Evolutionary conservation across 2,113 vertebrate species (phyloP).

Genomic region (Neodontobutis hainanensis): DNA sequence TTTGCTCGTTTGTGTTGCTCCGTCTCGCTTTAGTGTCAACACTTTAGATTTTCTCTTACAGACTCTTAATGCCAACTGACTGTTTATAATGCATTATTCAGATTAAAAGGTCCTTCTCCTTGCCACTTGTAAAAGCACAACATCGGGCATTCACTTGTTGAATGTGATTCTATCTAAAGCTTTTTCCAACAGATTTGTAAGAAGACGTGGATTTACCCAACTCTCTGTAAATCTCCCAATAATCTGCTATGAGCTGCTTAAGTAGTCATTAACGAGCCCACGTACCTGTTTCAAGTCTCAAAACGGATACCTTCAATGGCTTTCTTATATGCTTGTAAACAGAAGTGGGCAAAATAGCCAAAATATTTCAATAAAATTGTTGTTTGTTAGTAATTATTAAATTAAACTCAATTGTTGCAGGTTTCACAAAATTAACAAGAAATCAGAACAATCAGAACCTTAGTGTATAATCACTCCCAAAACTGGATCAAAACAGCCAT

Average conservation of each 20-base stretch:
- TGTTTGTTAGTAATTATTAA: too few species aligned
- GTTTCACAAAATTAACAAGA: too few species aligned
- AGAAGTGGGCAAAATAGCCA: not conserved
- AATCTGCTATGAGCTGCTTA: constrained; percentile 7
- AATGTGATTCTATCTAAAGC: not conserved
- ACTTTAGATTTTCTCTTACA: too few species aligned
- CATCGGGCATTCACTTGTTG: not conserved
- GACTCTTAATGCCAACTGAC: too few species aligned
- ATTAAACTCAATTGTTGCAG: too few species aligned
- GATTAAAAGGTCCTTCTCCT: not conserved
- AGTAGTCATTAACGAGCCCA: constrained; percentile 6
- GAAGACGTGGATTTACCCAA: constrained; percentile 1
- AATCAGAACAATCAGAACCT: too few species aligned
- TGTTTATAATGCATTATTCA: too few species aligned
- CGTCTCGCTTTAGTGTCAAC: too few species aligned
- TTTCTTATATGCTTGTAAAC: not conserved
- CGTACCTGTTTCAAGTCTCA: not conserved
- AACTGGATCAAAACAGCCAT: too few species aligned
- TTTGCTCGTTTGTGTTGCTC: too few species aligned
- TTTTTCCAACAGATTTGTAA: not conserved
- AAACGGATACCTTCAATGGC: not conserved
- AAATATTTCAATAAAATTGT: not conserved
- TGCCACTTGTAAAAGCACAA: not conserved
- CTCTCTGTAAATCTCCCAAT: not conserved
- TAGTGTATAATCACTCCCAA: too few species aligned